phyloP scores from a whole-genome alignment of 2,888 invertebrate genomes.

The Drosophila birchii region DNA sequence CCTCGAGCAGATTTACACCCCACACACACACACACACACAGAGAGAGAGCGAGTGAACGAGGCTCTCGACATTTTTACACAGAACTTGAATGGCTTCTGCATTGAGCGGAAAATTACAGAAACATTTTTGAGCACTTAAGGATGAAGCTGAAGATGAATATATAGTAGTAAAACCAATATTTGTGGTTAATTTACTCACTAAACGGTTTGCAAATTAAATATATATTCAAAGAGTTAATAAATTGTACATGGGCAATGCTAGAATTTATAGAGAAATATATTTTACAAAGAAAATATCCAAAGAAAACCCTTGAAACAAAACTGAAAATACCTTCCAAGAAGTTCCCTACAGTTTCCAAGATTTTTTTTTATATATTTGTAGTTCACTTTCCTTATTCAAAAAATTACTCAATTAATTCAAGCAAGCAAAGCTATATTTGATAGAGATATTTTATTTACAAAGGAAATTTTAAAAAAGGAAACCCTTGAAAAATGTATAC shows the following conservation, averaged over 20 bases:
- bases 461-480: not conserved
- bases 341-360: not conserved
- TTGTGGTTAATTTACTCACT: not conserved
- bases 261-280: not conserved
- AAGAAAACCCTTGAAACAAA: not conserved
- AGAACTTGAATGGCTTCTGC: constrained; percentile 20
- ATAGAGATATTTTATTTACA: not conserved
- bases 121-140: not conserved
- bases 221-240: not conserved
- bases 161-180: not conserved
- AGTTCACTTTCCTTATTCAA: too few species aligned
- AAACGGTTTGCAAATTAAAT: not conserved
- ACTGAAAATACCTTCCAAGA: not conserved
- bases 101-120: constrained; percentile 10
- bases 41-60: not conserved
- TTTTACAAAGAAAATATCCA: not conserved
- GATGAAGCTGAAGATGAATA: not conserved
- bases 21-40: not conserved
- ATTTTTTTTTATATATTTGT: too few species aligned
- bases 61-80: constrained; percentile 22
- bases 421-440: not conserved
- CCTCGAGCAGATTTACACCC: constrained; percentile 12
- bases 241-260: too few species aligned
- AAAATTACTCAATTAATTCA: not conserved
- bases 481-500: not conserved